Conservation (phyloP, 1,140 invertebrate genomes). For the Penaeus vannamei region DNA sequence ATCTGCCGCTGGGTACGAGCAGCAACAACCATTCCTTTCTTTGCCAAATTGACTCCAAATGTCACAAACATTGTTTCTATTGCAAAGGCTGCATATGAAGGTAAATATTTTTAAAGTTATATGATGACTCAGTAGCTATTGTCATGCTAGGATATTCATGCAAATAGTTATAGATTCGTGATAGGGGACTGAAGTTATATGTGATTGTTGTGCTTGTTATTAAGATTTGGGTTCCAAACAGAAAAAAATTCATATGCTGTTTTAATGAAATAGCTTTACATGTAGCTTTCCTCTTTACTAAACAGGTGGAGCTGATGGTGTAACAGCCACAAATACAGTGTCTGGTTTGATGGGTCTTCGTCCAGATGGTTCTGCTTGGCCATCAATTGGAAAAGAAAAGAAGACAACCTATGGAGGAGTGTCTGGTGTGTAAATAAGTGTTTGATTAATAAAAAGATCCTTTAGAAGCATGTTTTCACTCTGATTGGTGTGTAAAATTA, state of each 20-base stretch:
- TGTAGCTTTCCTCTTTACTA: not conserved
- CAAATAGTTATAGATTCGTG: no score
- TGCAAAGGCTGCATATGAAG: constrained; percentile 91
- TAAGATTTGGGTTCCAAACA: no score
- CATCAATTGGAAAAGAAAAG: constrained; percentile 85
- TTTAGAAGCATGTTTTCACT: not conserved
- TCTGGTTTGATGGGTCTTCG: constrained; percentile 91
- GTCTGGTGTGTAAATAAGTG: constrained; percentile 73
- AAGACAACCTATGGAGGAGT: constrained; percentile 96
- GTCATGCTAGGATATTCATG: not conserved
- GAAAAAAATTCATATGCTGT: no score
- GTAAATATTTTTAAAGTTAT: constrained; percentile 73
- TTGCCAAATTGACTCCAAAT: constrained; percentile 98
- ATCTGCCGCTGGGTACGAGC: constrained; percentile 92
- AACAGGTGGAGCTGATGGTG: constrained; percentile 89
- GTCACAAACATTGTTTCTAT: constrained; percentile 94
- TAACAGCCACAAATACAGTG: constrained; percentile 97
- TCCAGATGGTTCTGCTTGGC: constrained; percentile 89
- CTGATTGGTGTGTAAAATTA: not conserved
- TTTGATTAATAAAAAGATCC: no score
- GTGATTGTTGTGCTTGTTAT: no score
- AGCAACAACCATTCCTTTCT: constrained; percentile 94
- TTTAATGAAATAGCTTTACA: no score
- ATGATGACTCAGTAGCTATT: not conserved
- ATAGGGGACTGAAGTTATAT: no score